A percentile compares a stretch with the other conserved stretches of the same genome.
Conservation (phyloP, 1,140 invertebrate species). For the Ceratina japonica region DNA sequence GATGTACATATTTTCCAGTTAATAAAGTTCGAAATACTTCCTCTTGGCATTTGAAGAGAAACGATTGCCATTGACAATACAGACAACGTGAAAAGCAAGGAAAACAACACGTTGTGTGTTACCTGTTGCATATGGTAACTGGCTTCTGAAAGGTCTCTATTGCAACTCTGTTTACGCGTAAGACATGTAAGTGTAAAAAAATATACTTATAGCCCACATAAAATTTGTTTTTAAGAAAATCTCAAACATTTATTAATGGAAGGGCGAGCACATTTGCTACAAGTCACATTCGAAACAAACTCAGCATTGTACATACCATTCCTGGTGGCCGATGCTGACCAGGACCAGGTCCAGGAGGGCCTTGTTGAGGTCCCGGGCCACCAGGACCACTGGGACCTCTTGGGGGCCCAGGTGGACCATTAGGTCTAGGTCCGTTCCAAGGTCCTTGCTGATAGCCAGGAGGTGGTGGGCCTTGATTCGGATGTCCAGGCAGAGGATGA, state of each 20-base stretch:
- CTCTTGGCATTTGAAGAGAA: conserved; percentile 22
- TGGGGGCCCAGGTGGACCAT: conserved; percentile 81
- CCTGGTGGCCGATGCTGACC: conserved; percentile 84
- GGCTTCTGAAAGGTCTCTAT: conserved; percentile 60
- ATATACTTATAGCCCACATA: conserved; percentile 46
- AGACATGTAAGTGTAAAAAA: conserved; percentile 60
- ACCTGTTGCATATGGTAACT: conserved; percentile 59
- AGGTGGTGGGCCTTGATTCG: conserved; percentile 79
- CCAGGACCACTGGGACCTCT: conserved; percentile 77
- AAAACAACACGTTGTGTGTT: conserved; percentile 56
- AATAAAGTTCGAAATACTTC: conserved; percentile 1
- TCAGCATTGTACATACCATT: conserved; percentile 80
- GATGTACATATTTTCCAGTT: not conserved
- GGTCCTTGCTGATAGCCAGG: conserved; percentile 82
- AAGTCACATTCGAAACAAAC: not conserved
- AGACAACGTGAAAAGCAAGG: conserved; percentile 53
- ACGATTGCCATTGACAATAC: conserved; percentile 18
- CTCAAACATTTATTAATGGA: conserved; percentile 3
- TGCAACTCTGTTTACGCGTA: conserved; percentile 59
- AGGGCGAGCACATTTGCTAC: too few species aligned
- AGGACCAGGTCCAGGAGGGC: conserved; percentile 82
- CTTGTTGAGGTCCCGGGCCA: conserved; percentile 78
- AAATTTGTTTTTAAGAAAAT: conserved; percentile 7
- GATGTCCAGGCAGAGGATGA: conserved; percentile 78
- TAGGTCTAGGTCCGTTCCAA: conserved; percentile 81